Conservation (phyloP, 2,113 vertebrate genomes). For the Vidua macroura region DNA sequence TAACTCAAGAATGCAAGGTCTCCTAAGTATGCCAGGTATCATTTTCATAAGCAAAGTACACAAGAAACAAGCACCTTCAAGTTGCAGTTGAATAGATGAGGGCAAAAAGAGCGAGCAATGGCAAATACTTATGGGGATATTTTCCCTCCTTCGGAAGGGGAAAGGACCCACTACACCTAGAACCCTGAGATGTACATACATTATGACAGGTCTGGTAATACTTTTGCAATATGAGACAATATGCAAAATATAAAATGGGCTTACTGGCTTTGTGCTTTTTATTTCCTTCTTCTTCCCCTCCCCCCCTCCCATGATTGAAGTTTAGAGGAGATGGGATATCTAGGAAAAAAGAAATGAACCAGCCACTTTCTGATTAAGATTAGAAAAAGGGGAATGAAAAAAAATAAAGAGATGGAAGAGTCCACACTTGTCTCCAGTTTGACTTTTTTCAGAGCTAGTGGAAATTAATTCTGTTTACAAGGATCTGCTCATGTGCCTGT, state of each 20-base stretch:
- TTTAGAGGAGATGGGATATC: not conserved
- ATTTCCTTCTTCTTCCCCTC: no score
- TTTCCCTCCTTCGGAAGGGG: not conserved
- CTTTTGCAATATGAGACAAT: not conserved
- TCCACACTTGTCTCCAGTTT: not conserved
- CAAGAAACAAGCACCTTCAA: not conserved
- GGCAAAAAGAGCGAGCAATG: not conserved
- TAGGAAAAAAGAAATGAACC: not conserved
- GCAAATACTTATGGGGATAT: not conserved
- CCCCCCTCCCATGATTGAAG: not conserved
- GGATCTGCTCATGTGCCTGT: not conserved
- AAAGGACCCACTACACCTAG: not conserved
- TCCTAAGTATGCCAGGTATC: not conserved
- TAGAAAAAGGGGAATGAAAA: not conserved
- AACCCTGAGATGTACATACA: not conserved
- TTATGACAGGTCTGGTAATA: not conserved
- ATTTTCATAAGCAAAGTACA: constrained; percentile 4
- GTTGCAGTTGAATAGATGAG: not conserved
- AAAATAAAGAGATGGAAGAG: not conserved
- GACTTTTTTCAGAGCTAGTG: not conserved
- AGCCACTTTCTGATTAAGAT: not conserved
- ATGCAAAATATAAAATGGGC: not conserved
- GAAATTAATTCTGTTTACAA: not conserved
- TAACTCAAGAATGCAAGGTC: constrained; percentile 33
- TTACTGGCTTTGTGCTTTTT: not conserved